Base-by-base conservation (phyloP, 2,888 invertebrate genomes). In the Holacanthella duospinosa region DNA sequence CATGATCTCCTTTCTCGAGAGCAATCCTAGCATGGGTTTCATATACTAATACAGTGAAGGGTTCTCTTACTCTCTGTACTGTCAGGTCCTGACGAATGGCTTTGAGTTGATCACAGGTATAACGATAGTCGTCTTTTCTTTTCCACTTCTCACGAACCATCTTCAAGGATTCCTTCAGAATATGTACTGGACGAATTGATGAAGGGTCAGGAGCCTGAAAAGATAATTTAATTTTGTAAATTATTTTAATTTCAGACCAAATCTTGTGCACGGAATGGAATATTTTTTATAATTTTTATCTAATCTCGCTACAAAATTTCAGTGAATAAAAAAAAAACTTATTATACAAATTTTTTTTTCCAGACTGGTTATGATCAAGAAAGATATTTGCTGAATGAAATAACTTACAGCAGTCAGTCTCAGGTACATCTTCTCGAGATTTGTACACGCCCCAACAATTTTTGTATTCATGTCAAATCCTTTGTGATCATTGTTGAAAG, bases 21-120 rank as follows among this genome's bases (percentile, higher is more conserved):
- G 97, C 96, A 75, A 99, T 93, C 62, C 96, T 83, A 2, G 96
- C 97, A 81, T 99, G 97, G 2, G 94, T 95, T 81, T 99, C 99
- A 80, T 99, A 99, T 16, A 99, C 99, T 76, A 89, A 85, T n/a
- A 99, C 88, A 24, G 97, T 95, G 76, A 99, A 95, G 70, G 83
- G 83, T 80, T 95, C 91, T 72, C 97, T 82, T 72, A 99, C 84
- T 74, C 96, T 93, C 84, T 99, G 99, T 79, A 94, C 97, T 67
- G 97, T 99, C 74, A 99, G 83, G 84, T 99, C 99, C 81, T 99
- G 99, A 73, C 99, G 82, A 72, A 99, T 96, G 9, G 96, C 95
- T 79, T 99, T 97, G 64, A 99, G 82, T 79, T 99, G 99, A 82
- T 97, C 96, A 81, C 96, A 97, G 65, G 93, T 89, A 81, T 94